Percentiles rank a stretch among this genome's conserved stretches.
Evolutionary conservation across 2,113 vertebrate genomes (phyloP).

Genomic region (Spea bombifrons): DNA sequence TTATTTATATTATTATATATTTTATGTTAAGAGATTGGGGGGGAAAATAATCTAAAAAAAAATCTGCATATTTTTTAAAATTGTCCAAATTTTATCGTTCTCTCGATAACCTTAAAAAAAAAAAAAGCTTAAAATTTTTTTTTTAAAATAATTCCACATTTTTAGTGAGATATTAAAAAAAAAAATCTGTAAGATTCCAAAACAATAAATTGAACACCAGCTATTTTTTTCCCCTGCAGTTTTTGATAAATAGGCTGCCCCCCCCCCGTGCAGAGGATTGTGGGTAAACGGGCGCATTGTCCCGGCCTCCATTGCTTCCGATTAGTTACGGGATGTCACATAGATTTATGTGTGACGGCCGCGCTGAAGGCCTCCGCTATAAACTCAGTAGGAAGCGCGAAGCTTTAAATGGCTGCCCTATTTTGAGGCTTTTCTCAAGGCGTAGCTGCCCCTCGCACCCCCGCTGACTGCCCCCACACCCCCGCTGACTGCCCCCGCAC

Average conservation of each 20-base stretch:
- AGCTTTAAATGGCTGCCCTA: slow-evolving; percentile 57
- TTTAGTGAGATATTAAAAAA: too few species aligned
- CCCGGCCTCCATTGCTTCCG: slow-evolving; percentile 76
- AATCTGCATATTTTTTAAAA: too few species aligned
- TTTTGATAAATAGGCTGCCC: too few species aligned
- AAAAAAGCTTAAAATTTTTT: too few species aligned
- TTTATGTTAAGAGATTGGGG: too few species aligned
- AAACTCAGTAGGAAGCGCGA: slow-evolving; percentile 75
- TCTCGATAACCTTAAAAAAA: too few species aligned
- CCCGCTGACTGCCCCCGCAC: slow-evolving; percentile 33
- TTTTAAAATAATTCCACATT: too few species aligned
- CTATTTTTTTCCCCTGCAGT: slow-evolving; percentile 19
- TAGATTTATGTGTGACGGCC: slow-evolving; percentile 80
- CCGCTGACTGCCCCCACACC: slow-evolving; percentile 2
- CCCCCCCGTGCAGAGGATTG: slow-evolving; percentile 59
- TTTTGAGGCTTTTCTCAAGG: slow-evolving; percentile 37
- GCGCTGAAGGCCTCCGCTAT: slow-evolving; percentile 73
- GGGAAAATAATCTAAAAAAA: too few species aligned
- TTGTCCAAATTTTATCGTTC: too few species aligned
- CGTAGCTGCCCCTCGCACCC: background rate
- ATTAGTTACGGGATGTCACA: slow-evolving; percentile 80
- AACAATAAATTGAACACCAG: background rate
- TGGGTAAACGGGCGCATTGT: slow-evolving; percentile 70
- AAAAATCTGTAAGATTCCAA: slow-evolving; percentile 3
- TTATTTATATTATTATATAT: too few species aligned